Evolutionary conservation across 2,113 vertebrate genomes (phyloP).

Genomic region (Agelaius tricolor): DNA sequence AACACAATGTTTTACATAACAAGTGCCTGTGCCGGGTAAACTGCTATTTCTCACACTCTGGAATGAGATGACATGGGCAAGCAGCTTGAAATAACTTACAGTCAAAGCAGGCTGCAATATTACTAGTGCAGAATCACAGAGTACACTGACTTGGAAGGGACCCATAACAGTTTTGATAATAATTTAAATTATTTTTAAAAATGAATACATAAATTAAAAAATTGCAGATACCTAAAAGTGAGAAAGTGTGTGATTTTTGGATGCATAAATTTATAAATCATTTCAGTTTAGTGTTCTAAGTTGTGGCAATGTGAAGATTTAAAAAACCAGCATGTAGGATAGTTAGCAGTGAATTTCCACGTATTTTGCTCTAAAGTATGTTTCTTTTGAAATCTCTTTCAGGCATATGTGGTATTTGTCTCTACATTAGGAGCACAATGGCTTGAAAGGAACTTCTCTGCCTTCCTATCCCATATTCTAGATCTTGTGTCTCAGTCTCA

Average conservation of each 20-base stretch:
- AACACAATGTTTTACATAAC: conserved; percentile 49
- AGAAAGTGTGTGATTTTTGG: neutral
- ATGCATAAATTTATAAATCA: neutral
- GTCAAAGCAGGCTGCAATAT: neutral
- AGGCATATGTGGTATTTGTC: conserved; percentile 91
- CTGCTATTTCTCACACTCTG: conserved; percentile 46
- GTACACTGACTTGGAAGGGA: neutral
- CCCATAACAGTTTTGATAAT: neutral
- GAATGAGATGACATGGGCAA: conserved; percentile 5
- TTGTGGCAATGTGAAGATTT: neutral
- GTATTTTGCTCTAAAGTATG: neutral
- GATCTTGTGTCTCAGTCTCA: conserved; percentile 85
- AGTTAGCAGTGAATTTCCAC: neutral
- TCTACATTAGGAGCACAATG: conserved; percentile 85
- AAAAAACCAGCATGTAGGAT: neutral
- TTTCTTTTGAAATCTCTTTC: conserved; percentile 61
- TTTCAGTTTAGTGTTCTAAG: neutral
- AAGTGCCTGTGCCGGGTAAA: conserved; percentile 23
- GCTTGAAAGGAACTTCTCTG: conserved; percentile 87
- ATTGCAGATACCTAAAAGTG: neutral
- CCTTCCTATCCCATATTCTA: conserved; percentile 83
- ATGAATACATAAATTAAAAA: neutral
- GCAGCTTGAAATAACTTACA: conserved; percentile 16
- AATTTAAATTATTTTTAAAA: neutral
- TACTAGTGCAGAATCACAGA: neutral